phyloP scores from a whole-genome alignment of 2,888 invertebrate genomes.

The Aspidapion aeneum region DNA sequence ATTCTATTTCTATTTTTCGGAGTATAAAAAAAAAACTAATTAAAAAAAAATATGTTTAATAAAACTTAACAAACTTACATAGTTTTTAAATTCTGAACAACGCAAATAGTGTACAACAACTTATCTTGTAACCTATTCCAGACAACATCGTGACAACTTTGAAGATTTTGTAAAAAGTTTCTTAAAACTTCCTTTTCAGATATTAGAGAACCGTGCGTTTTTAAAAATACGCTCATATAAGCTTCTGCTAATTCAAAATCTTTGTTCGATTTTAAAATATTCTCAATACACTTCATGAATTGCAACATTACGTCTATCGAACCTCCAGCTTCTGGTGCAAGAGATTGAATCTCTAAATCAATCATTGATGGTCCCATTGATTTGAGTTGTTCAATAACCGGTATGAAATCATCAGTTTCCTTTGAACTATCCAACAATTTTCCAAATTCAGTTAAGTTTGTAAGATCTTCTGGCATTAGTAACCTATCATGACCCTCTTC shows the following conservation, averaged over 20 bases:
- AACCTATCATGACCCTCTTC: constrained; percentile 51
- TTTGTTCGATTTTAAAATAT: constrained; percentile 67
- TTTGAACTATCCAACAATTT: constrained; percentile 56
- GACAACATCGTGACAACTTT: constrained; percentile 55
- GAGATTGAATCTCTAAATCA: constrained; percentile 81
- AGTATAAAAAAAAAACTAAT: too few species aligned
- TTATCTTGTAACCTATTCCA: constrained; percentile 68
- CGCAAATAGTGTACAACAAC: constrained; percentile 70
- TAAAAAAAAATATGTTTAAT: too few species aligned
- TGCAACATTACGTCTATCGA: constrained; percentile 67
- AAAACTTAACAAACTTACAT: constrained; percentile 30
- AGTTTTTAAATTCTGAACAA: constrained; percentile 71
- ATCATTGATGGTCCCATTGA: constrained; percentile 76
- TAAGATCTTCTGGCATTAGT: constrained; percentile 55
- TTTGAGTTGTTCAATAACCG: constrained; percentile 62
- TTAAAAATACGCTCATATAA: constrained; percentile 84
- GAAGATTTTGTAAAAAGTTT: constrained; percentile 54
- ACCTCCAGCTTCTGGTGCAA: constrained; percentile 76
- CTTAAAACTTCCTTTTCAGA: constrained; percentile 55
- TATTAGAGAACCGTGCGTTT: constrained; percentile 66
- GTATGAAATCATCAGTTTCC: constrained; percentile 52
- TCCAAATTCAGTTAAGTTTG: constrained; percentile 67
- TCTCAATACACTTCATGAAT: constrained; percentile 71
- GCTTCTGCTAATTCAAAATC: constrained; percentile 91
- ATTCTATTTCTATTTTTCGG: too few species aligned